These are phyloP conservation scores for Keiferia lycopersicella DNA, from an alignment of 2,888 invertebrate species.

Conservation along the genomic window DNA sequence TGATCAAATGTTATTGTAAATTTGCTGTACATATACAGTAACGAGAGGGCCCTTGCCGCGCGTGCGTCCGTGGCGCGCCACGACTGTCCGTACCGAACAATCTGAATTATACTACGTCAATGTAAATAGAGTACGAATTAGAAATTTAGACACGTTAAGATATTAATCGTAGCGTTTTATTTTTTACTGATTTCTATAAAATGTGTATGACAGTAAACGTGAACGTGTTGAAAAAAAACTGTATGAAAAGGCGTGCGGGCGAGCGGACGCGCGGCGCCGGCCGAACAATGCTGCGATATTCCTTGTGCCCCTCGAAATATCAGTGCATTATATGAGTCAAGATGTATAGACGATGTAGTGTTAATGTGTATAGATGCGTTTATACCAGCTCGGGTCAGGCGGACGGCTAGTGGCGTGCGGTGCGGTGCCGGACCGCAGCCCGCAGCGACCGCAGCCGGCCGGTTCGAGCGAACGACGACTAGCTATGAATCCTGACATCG, in stretches of 20 bases:
- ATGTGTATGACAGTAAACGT: conserved; percentile 53
- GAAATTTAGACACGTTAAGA: conserved; percentile 70
- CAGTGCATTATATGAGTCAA: conserved; percentile 78
- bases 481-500: conserved; percentile 82
- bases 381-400: conserved; percentile 74
- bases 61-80: conserved; percentile 49
- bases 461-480: conserved; percentile 80
- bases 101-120: conserved; percentile 70
- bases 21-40: conserved; percentile 77
- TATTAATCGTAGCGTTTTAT: conserved; percentile 73
- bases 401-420: conserved; percentile 40
- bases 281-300: conserved; percentile 77
- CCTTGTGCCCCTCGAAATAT: conserved; percentile 78
- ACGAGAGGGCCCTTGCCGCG: conserved; percentile 57
- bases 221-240: conserved; percentile 36
- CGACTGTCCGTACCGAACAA: conserved; percentile 72
- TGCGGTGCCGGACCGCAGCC: conserved; percentile 46
- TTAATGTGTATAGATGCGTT: conserved; percentile 75
- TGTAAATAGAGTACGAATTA: conserved; percentile 78
- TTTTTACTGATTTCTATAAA: conserved; percentile 62
- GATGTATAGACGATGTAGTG: conserved; percentile 73
- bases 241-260: conserved; percentile 40
- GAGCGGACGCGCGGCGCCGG: conserved; percentile 52
- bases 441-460: conserved; percentile 65
- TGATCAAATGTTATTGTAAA: conserved; percentile 79